Evolutionary conservation across 2,888 invertebrate genomes (phyloP), one percentile per base, ranked within the genome.

Genomic region (Eilema sororculum): DNA sequence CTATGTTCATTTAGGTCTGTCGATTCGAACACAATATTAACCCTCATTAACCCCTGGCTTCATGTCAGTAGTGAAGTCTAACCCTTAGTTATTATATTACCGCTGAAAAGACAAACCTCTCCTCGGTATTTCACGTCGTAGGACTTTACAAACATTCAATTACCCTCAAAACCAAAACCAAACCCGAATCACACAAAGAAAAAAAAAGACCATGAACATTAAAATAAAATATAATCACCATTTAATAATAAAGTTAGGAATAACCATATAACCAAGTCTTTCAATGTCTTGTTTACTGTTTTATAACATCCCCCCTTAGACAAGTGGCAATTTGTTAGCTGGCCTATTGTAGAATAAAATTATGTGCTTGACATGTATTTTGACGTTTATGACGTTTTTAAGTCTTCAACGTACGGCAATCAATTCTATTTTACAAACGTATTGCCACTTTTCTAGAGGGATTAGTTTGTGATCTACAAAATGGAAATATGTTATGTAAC

Each of bases 111-210:
- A n/a, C n/a, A 1, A 12, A 37, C 33, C 33, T 12, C 10, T 12
- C 33, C 33, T 12, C 10, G 12, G 33, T 37, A 37, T 37, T 1
- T 28, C 5, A 33, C 30, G 6, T 33, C 8, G 12, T 52, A 12
- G 8, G 24, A 58, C 16, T 25, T 58, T 16, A 58, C 58, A 58
- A 25, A 58, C 58, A 58, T 25, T 24, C 58, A 58, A 58, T 16
- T 58, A 58, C 16, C 13, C 2, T 58, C 24, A 58, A 13, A 16
- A 16, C 58, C 58, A 28, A 13, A 28, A 16, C 58, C 58, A 58
- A 2, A 28, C 58, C 58, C 58, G 28, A 16, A 58, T 58, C 58
- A 58, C 60, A 60, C 30, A 60, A n/a, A 60, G n/a, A n/a, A 9
- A 8, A 59, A 22, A 16, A 0, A 57, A 10, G 25, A 58, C 58